Evolutionary conservation across 1,140 invertebrate genomes (phyloP), one percentile per base, ranked within the genome.

Genomic region (Drosophila athabasca): DNA sequence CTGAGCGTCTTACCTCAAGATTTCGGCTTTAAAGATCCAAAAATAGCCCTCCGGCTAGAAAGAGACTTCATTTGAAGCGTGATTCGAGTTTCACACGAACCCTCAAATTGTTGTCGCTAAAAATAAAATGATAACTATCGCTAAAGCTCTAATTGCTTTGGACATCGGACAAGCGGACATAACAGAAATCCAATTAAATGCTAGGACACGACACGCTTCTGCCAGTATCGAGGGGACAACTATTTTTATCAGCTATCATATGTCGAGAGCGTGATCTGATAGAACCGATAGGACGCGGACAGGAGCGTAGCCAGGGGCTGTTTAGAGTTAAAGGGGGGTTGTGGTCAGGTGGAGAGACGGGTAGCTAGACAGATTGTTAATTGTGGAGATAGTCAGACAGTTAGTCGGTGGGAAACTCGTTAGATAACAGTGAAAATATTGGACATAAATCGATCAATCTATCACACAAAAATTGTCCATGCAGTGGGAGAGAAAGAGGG

Each of bases 41-140:
- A 79, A 62, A 79, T 75, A 70, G 46, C 29, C 24, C 24, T 26
- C 24, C 2, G 17, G 48, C 58, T 8, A 52, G 49, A 43, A 5
- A 43, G 26, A 51, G 22, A 44, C 24, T 68, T 69, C 64, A 44
- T 43, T 69, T 69, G 6, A 51, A n/a, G 35, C 68, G 67, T 85
- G 82, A 84, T 87, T 85, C 35, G 66, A 31, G 52, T 31, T 68
- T 69, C 52, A 39, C 66, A 69, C 64, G 66, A 69, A 43, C 7
- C 5, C 64, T 43, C 35, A 24, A 69, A 69, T 83, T 39, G 46
- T 54, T 68, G 54, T 49, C 51, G 55, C 77, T 81, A 66, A 80
- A 87, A 84, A 73, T 84, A 79, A n/a, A 49, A 17, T 39, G 19
- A 45, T 73, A 75, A 19, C 31, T 39, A 61, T 60, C 43, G 67